Evolutionary conservation across 2,888 invertebrate species (phyloP).

Genomic region (Nudaria mundana): DNA sequence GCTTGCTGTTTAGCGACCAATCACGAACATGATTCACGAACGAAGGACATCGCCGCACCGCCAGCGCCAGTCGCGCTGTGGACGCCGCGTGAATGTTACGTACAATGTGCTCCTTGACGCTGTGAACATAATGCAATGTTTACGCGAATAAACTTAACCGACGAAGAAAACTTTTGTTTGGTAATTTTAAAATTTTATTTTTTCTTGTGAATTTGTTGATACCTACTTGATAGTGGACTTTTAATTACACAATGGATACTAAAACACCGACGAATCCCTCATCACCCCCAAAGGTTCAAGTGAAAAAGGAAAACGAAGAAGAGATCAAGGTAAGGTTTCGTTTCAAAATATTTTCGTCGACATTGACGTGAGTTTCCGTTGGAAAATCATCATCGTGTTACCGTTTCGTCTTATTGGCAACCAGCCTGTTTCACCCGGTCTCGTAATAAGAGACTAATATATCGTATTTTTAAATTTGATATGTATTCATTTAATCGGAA

Average conservation of each 20-base stretch:
- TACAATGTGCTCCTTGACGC: slow-evolving; percentile 3
- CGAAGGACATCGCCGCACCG: slow-evolving; percentile 49
- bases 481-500: slow-evolving; percentile 46
- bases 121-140: slow-evolving; percentile 51
- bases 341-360: slow-evolving; percentile 37
- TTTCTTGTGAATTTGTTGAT: slow-evolving; percentile 25
- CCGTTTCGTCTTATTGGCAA: slow-evolving; percentile 68
- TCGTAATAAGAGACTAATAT: slow-evolving; percentile 67
- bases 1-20: slow-evolving; percentile 33
- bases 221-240: slow-evolving; percentile 32
- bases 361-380: slow-evolving; percentile 58
- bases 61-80: slow-evolving; percentile 54
- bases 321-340: slow-evolving; percentile 85
- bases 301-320: slow-evolving; percentile 88
- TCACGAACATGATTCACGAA: too few species aligned
- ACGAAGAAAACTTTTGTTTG: slow-evolving; percentile 49
- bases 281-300: slow-evolving; percentile 64
- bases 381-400: slow-evolving; percentile 61
- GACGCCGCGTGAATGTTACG: slow-evolving; percentile 42
- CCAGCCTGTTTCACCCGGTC: slow-evolving; percentile 63
- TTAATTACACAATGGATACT: slow-evolving; percentile 68
- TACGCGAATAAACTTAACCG: slow-evolving; percentile 58
- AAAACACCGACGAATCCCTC: slow-evolving; percentile 66
- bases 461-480: slow-evolving; percentile 79
- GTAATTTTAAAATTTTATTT: slow-evolving; percentile 32